Evolutionary conservation across 2,797 vertebrate species (phyloP).

Genomic region (Carcharodon carcharias): DNA sequence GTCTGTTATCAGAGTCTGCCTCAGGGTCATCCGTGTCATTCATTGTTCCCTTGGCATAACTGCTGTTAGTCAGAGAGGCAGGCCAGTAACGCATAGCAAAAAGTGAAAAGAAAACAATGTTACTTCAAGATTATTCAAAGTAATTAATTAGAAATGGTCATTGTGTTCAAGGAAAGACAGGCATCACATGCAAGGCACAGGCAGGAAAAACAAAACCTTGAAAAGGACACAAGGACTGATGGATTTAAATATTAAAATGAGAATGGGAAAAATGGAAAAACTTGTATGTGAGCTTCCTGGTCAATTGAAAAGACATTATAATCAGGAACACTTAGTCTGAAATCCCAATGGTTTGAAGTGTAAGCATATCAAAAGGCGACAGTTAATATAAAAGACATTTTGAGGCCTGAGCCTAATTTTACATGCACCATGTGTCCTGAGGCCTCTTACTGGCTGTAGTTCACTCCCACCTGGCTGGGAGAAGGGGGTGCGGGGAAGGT

Average conservation of each 20-base stretch:
- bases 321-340: neutral
- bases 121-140: constrained; percentile 29
- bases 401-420: neutral
- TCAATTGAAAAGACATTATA: neutral
- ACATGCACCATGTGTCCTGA: neutral
- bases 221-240: neutral
- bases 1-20: constrained; percentile 92
- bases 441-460: neutral
- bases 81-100: constrained; percentile 36
- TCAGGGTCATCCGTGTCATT: constrained; percentile 92
- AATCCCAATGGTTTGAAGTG: neutral
- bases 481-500: no score
- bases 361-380: neutral
- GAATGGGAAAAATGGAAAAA: neutral
- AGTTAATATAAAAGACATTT: neutral
- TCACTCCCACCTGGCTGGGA: neutral
- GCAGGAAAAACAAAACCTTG: neutral
- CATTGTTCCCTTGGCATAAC: constrained; percentile 82
- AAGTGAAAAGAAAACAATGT: constrained; percentile 53
- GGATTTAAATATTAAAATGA: neutral
- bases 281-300: neutral
- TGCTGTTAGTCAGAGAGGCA: constrained; percentile 70
- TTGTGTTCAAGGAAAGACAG: constrained; percentile 5
- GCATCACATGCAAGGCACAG: neutral
- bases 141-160: neutral